phyloP scores from a whole-genome alignment of 1,140 invertebrate genomes.

The Euwallacea fornicatus region DNA sequence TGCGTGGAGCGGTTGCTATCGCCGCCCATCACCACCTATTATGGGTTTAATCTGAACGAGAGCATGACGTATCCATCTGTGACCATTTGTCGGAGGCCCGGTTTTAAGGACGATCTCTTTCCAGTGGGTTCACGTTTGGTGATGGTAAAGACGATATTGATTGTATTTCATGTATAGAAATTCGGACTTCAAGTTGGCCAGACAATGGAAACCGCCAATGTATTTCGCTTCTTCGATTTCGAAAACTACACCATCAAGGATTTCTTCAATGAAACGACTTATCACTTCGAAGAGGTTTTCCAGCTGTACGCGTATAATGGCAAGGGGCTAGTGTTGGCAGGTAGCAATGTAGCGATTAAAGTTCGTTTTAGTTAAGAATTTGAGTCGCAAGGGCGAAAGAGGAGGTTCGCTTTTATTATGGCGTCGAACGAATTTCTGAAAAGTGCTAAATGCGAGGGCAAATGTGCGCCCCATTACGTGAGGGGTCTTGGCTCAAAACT shows the following conservation, averaged over 20 bases:
- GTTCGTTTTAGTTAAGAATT: no score
- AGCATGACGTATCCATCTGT: slow-evolving; percentile 64
- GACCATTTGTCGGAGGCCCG: slow-evolving; percentile 63
- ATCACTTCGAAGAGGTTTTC: slow-evolving; percentile 37
- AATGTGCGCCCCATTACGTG: no score
- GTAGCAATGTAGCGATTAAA: background rate
- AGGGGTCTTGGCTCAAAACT: no score
- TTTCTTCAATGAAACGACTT: slow-evolving; percentile 41
- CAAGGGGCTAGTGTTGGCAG: background rate
- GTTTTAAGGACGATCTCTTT: slow-evolving; percentile 60
- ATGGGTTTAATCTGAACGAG: slow-evolving; percentile 63
- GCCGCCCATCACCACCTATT: slow-evolving; percentile 64
- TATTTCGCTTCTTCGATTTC: slow-evolving; percentile 40
- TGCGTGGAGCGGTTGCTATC: slow-evolving; percentile 60
- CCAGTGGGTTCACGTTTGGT: slow-evolving; percentile 48
- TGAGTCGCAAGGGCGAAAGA: no score
- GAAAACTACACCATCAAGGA: slow-evolving; percentile 33
- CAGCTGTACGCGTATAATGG: slow-evolving; percentile 29
- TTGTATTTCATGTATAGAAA: slow-evolving; percentile 32
- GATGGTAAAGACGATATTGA: background rate
- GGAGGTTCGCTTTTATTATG: no score
- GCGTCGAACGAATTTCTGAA: no score
- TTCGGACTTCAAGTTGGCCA: slow-evolving; percentile 30
- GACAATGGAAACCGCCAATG: slow-evolving; percentile 7
- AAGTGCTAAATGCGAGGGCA: no score